These are phyloP conservation scores for Apis laboriosa DNA, from an alignment of 1,140 invertebrate species.

Conservation along the genomic window DNA sequence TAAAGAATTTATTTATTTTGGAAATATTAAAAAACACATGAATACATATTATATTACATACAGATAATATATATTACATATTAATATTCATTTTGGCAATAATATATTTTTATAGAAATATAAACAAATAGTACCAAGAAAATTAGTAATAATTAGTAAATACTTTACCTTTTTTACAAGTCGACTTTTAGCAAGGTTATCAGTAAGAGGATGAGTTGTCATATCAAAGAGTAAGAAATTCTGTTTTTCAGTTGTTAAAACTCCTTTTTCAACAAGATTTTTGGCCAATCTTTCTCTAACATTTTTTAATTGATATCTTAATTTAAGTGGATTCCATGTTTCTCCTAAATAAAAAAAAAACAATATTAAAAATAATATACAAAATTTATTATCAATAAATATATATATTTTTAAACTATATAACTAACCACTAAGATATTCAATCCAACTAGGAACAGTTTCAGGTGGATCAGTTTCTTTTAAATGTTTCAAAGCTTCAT, in stretches of 20 bases:
- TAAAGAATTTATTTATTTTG: conserved; percentile 37
- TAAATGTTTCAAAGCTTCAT: conserved; percentile 99
- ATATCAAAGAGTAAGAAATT: conserved; percentile 99
- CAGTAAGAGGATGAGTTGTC: conserved; percentile 99
- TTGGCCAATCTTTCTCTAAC: conserved; percentile 99
- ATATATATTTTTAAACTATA: background rate
- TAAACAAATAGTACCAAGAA: conserved; percentile 27
- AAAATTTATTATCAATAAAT: background rate
- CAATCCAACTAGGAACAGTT: conserved; percentile 99
- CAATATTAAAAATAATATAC: background rate
- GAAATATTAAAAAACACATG: conserved; percentile 9
- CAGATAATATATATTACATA: no score
- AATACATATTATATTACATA: no score
- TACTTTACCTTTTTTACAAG: conserved; percentile 95
- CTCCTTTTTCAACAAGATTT: conserved; percentile 99
- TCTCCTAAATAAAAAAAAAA: conserved; percentile 87
- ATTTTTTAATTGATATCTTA: conserved; percentile 99
- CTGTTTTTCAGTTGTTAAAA: conserved; percentile 99
- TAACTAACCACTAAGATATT: conserved; percentile 96
- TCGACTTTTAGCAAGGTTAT: conserved; percentile 97
- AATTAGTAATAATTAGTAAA: background rate
- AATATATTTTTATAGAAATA: background rate
- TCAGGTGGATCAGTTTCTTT: conserved; percentile 98
- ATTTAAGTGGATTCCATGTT: conserved; percentile 99
- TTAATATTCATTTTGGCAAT: no score